Conservation (phyloP, 2,888 invertebrate genomes). For the Onchidella celtica region DNA sequence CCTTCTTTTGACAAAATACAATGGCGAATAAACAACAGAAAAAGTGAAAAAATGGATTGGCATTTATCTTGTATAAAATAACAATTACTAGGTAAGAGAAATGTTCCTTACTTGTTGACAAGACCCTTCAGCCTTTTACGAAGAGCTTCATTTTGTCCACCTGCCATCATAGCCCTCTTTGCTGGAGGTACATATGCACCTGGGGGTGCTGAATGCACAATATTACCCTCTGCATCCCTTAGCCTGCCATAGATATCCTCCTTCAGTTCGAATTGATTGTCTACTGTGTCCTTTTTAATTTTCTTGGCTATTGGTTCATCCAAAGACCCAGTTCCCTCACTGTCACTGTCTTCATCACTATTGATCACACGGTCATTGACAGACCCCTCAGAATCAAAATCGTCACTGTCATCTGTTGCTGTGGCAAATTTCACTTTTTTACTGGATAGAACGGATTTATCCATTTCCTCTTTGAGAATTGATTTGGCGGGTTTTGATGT, state of each 20-base stretch:
- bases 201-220: constrained; percentile 8
- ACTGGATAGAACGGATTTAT: constrained; percentile 2
- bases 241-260: constrained; percentile 96
- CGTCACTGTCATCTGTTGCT: constrained; percentile 10
- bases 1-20: too few species aligned
- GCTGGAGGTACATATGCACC: constrained; percentile 92
- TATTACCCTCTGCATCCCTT: constrained; percentile 86
- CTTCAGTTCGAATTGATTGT: constrained; percentile 16
- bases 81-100: too few species aligned
- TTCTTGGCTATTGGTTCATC: constrained; percentile 14
- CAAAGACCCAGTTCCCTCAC: neutral
- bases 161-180: constrained; percentile 84
- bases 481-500: constrained; percentile 39
- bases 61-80: too few species aligned
- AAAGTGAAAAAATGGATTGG: too few species aligned
- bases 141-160: constrained; percentile 84
- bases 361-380: constrained; percentile 22
- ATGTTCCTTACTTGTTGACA: constrained; percentile 86
- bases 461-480: constrained; percentile 35
- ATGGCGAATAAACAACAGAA: too few species aligned
- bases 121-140: constrained; percentile 92
- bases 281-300: constrained; percentile 29
- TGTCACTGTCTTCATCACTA: constrained; percentile 22
- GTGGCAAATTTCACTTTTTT: constrained; percentile 31
- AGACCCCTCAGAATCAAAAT: constrained; percentile 8